A percentile compares a stretch with the other conserved stretches of the same genome.
Evolutionary conservation across 1,140 invertebrate species (phyloP).

Genomic region (Zaprionus gabonicus): DNA sequence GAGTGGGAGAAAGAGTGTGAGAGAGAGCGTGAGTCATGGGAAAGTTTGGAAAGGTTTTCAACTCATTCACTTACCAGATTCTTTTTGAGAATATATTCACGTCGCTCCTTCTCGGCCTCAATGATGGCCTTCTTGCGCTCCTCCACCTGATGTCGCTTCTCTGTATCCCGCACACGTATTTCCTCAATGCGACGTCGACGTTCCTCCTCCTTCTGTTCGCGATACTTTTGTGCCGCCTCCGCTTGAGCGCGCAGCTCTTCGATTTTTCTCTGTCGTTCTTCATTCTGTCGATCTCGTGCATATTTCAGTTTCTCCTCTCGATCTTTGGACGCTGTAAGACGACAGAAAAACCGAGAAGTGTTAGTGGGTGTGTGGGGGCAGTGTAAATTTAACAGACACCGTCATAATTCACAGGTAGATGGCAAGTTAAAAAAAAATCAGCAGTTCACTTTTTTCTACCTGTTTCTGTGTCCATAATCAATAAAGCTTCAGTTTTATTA

Average conservation of each 20-base stretch:
- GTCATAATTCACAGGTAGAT: slow-evolving; percentile 51
- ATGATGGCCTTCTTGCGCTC: slow-evolving; percentile 94
- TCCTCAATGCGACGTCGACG: slow-evolving; percentile 92
- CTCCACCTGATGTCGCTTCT: slow-evolving; percentile 91
- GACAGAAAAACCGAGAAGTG: background rate
- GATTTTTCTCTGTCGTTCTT: slow-evolving; percentile 92
- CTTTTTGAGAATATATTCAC: slow-evolving; percentile 93
- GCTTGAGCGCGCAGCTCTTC: slow-evolving; percentile 94
- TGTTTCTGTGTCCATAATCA: slow-evolving; percentile 62
- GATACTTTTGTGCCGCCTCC: slow-evolving; percentile 92
- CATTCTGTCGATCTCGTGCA: slow-evolving; percentile 92
- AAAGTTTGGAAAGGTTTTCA: background rate
- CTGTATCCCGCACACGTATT: slow-evolving; percentile 90
- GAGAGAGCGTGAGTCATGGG: background rate
- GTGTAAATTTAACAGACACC: background rate
- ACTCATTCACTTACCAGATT: slow-evolving; percentile 86
- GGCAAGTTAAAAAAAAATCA: slow-evolving; percentile 42
- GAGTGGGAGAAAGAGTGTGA: background rate
- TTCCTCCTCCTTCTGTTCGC: slow-evolving; percentile 94
- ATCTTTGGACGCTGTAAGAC: slow-evolving; percentile 81
- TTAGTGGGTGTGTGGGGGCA: slow-evolving; percentile 9
- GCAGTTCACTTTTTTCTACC: slow-evolving; percentile 44
- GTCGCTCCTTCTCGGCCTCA: slow-evolving; percentile 93
- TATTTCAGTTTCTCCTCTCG: slow-evolving; percentile 87
- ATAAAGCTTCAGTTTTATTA: slow-evolving; percentile 40